phyloP scores from a whole-genome alignment of 2,113 vertebrate genomes.

The Calonectris borealis region DNA sequence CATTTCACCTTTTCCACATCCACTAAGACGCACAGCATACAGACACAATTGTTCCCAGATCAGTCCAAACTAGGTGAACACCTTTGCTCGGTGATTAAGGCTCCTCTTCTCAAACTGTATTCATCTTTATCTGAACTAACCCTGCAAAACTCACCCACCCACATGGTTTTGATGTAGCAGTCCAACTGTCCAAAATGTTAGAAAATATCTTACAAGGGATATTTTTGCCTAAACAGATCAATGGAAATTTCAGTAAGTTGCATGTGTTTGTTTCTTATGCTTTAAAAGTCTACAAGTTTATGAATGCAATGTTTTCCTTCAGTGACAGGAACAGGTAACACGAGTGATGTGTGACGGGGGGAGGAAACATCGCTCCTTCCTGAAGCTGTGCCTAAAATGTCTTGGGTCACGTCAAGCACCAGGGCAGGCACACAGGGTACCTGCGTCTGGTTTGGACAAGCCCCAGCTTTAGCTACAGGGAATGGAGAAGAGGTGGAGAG shows the following conservation, averaged over 20 bases:
- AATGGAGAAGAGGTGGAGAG: background rate
- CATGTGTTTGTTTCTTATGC: background rate
- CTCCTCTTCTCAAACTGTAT: background rate
- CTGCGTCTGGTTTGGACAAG: background rate
- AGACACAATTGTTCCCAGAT: background rate
- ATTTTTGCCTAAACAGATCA: background rate
- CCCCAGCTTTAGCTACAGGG: background rate
- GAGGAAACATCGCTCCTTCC: background rate
- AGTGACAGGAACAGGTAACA: background rate
- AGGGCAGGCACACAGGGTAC: background rate
- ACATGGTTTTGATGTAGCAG: background rate
- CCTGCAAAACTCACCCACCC: background rate
- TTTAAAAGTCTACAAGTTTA: background rate
- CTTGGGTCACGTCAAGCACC: fast-evolving
- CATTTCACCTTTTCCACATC: conserved; percentile 2
- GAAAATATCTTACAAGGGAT: background rate
- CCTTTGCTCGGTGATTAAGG: background rate
- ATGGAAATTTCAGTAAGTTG: background rate
- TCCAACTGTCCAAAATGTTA: background rate
- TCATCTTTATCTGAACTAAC: background rate
- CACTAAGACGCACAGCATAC: background rate
- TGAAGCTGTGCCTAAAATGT: background rate
- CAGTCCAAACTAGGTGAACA: background rate
- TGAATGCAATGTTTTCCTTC: background rate
- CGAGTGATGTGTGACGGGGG: background rate